Conservation (phyloP, 1,140 invertebrate genomes). For the Leguminivora glycinivorella region DNA sequence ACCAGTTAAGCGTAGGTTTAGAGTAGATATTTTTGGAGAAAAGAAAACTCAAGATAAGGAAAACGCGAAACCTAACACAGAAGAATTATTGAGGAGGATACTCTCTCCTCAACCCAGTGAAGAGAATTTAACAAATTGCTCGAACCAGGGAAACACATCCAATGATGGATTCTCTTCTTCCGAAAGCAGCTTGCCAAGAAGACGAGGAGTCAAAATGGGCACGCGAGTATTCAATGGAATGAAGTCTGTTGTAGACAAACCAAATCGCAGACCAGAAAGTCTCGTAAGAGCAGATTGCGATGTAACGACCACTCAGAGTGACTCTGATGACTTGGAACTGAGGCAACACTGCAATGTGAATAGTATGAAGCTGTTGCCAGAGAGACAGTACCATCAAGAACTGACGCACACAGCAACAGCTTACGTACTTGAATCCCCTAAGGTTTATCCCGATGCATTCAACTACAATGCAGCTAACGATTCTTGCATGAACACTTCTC, state of each 20-base stretch:
- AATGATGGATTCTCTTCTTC: conserved; percentile 72
- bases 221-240: conserved; percentile 82
- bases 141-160: conserved; percentile 54
- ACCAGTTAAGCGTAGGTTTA: conserved; percentile 62
- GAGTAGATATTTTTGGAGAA: conserved; percentile 71
- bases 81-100: conserved; percentile 58
- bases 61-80: conserved; percentile 83
- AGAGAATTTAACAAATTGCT: conserved; percentile 60
- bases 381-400: conserved; percentile 69
- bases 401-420: conserved; percentile 54
- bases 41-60: conserved; percentile 84
- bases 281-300: conserved; percentile 65
- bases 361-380: conserved; percentile 74
- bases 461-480: conserved; percentile 71
- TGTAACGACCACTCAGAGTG: conserved; percentile 67
- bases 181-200: conserved; percentile 80
- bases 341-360: conserved; percentile 68
- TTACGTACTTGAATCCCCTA: conserved; percentile 74
- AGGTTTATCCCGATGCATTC: conserved; percentile 70
- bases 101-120: conserved; percentile 63
- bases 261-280: conserved; percentile 44
- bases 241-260: conserved; percentile 49
- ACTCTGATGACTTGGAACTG: conserved; percentile 72
- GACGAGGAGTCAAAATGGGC: conserved; percentile 86
- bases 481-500: conserved; percentile 81